phyloP scores from a whole-genome alignment of 2,797 vertebrate genomes.

The Falco concolor region DNA sequence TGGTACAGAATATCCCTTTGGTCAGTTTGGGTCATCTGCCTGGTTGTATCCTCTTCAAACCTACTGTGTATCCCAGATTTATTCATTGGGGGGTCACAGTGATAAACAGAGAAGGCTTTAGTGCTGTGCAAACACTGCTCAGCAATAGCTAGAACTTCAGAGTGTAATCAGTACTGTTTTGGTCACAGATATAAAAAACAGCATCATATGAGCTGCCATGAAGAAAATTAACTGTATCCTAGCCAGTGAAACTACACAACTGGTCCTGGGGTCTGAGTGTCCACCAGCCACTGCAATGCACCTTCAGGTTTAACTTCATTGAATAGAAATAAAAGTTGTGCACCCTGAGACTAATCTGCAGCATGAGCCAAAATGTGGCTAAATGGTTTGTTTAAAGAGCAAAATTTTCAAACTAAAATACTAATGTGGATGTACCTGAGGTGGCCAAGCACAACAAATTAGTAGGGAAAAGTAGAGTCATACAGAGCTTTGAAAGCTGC shows the following conservation, averaged over 20 bases:
- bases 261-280: not conserved
- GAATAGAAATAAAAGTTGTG: not conserved
- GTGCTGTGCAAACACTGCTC: not conserved
- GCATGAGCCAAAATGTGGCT: not conserved
- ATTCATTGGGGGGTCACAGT: not conserved
- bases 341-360: not conserved
- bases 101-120: not conserved
- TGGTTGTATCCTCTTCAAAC: not conserved
- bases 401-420: not conserved
- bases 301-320: not conserved
- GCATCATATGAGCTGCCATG: too few relatives aligned
- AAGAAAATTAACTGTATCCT: not conserved
- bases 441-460: not conserved
- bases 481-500: not conserved
- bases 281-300: not conserved
- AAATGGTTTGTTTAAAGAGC: not conserved
- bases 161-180: not conserved
- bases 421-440: not conserved
- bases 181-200: not conserved
- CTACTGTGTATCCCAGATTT: rapidly evolving
- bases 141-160: not conserved
- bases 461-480: not conserved
- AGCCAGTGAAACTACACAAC: not conserved
- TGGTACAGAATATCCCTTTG: not conserved
- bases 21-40: not conserved